Conservation (phyloP, 2,888 invertebrate species). For the Philopedon plagiatum region DNA sequence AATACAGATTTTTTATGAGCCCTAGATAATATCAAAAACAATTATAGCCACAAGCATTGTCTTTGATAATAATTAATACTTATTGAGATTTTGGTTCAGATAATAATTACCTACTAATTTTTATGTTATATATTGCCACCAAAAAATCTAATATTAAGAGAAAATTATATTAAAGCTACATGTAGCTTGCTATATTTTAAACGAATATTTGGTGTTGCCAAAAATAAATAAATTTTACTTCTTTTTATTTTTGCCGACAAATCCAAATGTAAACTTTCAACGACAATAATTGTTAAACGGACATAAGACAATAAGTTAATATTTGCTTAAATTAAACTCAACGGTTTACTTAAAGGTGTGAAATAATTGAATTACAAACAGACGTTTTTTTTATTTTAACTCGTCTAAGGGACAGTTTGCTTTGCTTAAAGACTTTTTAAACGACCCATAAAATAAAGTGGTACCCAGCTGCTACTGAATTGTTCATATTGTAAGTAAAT, state of each 20-base stretch:
- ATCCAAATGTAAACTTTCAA: background rate
- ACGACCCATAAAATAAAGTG: conserved; percentile 61
- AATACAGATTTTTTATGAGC: too few species aligned
- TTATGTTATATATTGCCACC: too few species aligned
- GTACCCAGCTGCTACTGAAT: conserved; percentile 56
- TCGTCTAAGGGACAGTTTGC: conserved; percentile 58
- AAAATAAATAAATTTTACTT: background rate
- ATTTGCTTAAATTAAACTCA: conserved; percentile 59
- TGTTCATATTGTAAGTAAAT: conserved; percentile 23
- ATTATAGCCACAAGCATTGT: too few species aligned
- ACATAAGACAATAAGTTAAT: conserved; percentile 48
- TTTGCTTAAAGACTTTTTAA: conserved; percentile 60
- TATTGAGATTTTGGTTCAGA: too few species aligned
- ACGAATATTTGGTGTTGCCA: background rate
- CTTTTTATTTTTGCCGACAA: background rate
- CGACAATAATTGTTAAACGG: background rate
- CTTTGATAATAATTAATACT: too few species aligned
- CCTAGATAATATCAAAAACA: too few species aligned
- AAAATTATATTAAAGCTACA: too few species aligned
- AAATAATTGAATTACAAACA: conserved; percentile 65
- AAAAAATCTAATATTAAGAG: too few species aligned
- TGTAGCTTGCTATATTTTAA: background rate
- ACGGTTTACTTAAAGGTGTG: conserved; percentile 67
- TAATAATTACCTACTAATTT: too few species aligned
- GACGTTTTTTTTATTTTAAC: conserved; percentile 63